A percentile compares a stretch with the other conserved stretches of the same genome.
Conservation (phyloP, 2,888 invertebrate genomes). For the Patella ulyssiponensis region DNA sequence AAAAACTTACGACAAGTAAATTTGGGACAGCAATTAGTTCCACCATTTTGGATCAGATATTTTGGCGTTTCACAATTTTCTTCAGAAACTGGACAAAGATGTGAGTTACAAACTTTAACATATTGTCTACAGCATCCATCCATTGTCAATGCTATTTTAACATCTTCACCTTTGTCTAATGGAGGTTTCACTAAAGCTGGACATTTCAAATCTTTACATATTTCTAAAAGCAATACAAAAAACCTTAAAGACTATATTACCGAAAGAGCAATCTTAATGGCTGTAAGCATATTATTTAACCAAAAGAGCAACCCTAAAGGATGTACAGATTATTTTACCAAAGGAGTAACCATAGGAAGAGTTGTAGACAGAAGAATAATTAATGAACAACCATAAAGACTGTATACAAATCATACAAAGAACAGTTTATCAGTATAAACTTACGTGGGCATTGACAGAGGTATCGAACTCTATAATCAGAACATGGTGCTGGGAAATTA, state of each 20-base stretch:
- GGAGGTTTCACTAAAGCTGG: constrained; percentile 2
- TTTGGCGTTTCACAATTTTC: constrained; percentile 18
- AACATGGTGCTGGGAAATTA: constrained; percentile 50
- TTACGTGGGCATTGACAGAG: constrained; percentile 44
- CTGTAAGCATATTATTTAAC: too few species aligned
- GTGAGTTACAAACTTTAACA: constrained; percentile 16
- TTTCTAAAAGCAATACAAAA: constrained; percentile 5
- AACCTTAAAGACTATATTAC: neutral
- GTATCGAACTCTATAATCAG: constrained; percentile 62
- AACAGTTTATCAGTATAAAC: neutral
- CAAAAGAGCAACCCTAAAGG: too few species aligned
- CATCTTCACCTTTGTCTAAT: constrained; percentile 18
- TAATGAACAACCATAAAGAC: too few species aligned
- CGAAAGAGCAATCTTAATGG: too few species aligned
- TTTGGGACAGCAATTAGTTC: neutral
- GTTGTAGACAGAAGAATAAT: too few species aligned
- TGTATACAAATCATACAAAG: too few species aligned
- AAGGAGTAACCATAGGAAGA: too few species aligned
- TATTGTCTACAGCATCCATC: constrained; percentile 31
- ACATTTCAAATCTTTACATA: constrained; percentile 21
- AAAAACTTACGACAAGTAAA: constrained; percentile 1
- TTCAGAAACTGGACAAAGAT: constrained; percentile 14
- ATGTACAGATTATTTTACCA: too few species aligned
- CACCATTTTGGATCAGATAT: constrained; percentile 3
- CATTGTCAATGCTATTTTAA: constrained; percentile 10